phyloP scores from a whole-genome alignment of 2,113 vertebrate species.

The Nycticryphes semicollaris region DNA sequence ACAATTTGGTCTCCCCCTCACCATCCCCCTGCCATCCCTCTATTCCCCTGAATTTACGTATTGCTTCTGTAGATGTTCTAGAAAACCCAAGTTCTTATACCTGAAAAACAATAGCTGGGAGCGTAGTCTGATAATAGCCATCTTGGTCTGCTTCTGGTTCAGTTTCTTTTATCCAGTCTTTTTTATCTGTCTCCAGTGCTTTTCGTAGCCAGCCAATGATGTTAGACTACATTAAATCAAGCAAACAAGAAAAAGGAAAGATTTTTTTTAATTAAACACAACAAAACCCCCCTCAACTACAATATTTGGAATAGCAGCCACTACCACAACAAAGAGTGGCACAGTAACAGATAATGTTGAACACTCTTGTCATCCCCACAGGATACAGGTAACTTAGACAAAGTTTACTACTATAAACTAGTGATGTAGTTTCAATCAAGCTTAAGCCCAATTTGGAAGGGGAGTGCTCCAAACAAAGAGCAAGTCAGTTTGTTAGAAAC shows the following conservation, averaged over 20 bases:
- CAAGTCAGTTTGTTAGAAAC: neutral
- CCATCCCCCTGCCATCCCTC: neutral
- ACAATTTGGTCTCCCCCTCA: neutral
- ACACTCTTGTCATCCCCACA: neutral
- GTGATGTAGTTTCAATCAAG: neutral
- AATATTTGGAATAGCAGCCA: neutral
- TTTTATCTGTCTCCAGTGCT: constrained; percentile 95
- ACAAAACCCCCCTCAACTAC: neutral
- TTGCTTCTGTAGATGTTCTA: neutral
- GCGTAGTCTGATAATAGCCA: constrained; percentile 96
- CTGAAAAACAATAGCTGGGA: constrained; percentile 92
- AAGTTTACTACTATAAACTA: neutral
- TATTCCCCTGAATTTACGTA: neutral
- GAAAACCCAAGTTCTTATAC: constrained; percentile 54
- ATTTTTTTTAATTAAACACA: neutral
- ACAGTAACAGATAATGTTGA: neutral
- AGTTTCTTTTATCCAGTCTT: constrained; percentile 94
- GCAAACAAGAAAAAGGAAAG: neutral
- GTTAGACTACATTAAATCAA: constrained; percentile 83
- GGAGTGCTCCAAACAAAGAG: neutral
- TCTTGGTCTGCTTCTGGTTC: constrained; percentile 97
- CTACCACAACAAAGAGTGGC: neutral
- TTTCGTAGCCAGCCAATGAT: constrained; percentile 97
- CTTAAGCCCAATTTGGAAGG: neutral
- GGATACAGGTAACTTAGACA: neutral